Evolutionary conservation across 1,140 invertebrate species (phyloP).

Genomic region (Tetranychus urticae): DNA sequence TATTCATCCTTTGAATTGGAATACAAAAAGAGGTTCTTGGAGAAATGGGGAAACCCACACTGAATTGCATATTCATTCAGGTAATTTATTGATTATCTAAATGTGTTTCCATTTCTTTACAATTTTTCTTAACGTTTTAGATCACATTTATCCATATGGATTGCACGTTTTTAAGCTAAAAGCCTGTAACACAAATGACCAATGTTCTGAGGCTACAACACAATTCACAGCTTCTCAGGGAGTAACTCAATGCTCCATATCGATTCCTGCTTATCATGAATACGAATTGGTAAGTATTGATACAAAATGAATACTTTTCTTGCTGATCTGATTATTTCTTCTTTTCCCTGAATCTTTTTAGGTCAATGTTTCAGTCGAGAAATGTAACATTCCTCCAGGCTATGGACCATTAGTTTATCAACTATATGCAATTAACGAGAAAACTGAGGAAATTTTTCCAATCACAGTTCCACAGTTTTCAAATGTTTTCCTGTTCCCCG

Average conservation of each 20-base stretch:
- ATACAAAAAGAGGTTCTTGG: neutral
- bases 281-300: slow-evolving; percentile 11
- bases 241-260: slow-evolving; percentile 9
- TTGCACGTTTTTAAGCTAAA: slow-evolving; percentile 11
- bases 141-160: slow-evolving; percentile 10
- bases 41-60: slow-evolving; percentile 1
- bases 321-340: neutral
- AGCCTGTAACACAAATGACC: slow-evolving; percentile 8
- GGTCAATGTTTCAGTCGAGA: slow-evolving; percentile 5
- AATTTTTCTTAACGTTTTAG: neutral
- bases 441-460: slow-evolving; percentile 1
- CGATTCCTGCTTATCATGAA: slow-evolving; percentile 10
- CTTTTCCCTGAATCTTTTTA: neutral
- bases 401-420: slow-evolving; percentile 12
- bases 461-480: slow-evolving; percentile 11
- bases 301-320: neutral
- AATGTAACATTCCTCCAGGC: slow-evolving; percentile 10
- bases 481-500: slow-evolving; percentile 9
- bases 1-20: slow-evolving; percentile 5
- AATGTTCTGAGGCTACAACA: slow-evolving; percentile 10
- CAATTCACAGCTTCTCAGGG: slow-evolving; percentile 11
- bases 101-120: neutral
- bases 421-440: slow-evolving; percentile 5
- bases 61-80: slow-evolving; percentile 4
- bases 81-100: neutral